phyloP scores from a whole-genome alignment of 2,888 invertebrate genomes.

The Trissolcus brochymenae region DNA sequence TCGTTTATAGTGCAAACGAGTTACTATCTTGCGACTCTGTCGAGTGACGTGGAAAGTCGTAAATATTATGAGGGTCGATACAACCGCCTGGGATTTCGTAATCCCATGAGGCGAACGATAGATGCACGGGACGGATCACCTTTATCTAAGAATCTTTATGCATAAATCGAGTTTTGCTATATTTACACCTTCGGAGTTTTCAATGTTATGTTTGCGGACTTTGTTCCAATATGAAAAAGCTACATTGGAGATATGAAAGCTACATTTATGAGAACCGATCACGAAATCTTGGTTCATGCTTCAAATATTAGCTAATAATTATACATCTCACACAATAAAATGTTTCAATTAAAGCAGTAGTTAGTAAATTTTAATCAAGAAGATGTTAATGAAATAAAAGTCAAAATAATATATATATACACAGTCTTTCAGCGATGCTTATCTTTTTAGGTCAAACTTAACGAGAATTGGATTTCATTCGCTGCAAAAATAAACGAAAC shows the following conservation, averaged over 20 bases:
- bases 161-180: slow-evolving; percentile 37
- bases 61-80: slow-evolving; percentile 74
- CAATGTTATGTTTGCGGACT: slow-evolving; percentile 3
- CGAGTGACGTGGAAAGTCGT: slow-evolving; percentile 66
- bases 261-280: background rate
- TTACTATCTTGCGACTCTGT: slow-evolving; percentile 59
- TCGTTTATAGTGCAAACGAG: slow-evolving; percentile 62
- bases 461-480: slow-evolving; percentile 1
- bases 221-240: slow-evolving; percentile 7
- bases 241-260: background rate
- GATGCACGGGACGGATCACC: slow-evolving; percentile 47
- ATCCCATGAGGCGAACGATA: slow-evolving; percentile 61
- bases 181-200: slow-evolving; percentile 46
- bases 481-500: slow-evolving; percentile 26
- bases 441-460: slow-evolving; percentile 4
- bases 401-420: too few relatives aligned
- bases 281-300: background rate
- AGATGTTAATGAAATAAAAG: too few relatives aligned
- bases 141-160: slow-evolving; percentile 56
- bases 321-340: background rate
- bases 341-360: background rate
- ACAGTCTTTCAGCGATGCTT: background rate
- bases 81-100: slow-evolving; percentile 72
- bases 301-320: slow-evolving; percentile 4
- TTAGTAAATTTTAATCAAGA: background rate